Evolutionary conservation across 2,888 invertebrate species (phyloP), one percentile per base, ranked within the genome.

Genomic region (Leistus spinibarbis): DNA sequence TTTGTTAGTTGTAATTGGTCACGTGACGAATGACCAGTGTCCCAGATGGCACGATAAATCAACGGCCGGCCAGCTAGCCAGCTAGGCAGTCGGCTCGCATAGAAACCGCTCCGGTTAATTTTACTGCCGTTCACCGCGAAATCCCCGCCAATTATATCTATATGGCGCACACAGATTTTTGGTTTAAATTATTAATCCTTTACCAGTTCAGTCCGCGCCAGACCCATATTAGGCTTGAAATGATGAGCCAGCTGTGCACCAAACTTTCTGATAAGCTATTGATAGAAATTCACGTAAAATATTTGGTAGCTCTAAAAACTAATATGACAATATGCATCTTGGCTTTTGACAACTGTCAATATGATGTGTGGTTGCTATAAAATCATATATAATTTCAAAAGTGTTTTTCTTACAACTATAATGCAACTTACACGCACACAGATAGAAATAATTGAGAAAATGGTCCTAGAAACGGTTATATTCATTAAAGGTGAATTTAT

Each of bases 31-130:
- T 80, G 80, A 77, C 78, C 77, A 74, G 79, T 74, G 72, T 72
- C 79, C 77, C 81, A 81, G 81, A 80, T 81, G 72, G 81, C 80
- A 78, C 78, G 77, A 80, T 81, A 81, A 80, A 81, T 81, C 81
- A 81, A 68, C 77, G 40, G 40, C 40, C 40, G 40, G 7, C 40
- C 40, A 13, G 27, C 27, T 9, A 9, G 5, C 27, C 27, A 9
- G 27, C 56, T 65, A 53, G 60, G 40, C 56, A 53, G 24, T 23
- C 64, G 23, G 64, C 13, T 22, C 64, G 24, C 66, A 65, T 72
- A 65, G 57, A 57, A 72, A 72, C 72, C 72, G 72, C 72, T 66
- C 40, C 40, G 65, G 72, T 72, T 72, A 72, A 72, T 72, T 72
- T 72, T 72, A 40, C 40, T 40, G 40, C 72, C 65, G 40, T 56